Evolutionary conservation across 1,140 invertebrate species (phyloP), one percentile per base, ranked within the genome.

Genomic region (Achatina immaculata): DNA sequence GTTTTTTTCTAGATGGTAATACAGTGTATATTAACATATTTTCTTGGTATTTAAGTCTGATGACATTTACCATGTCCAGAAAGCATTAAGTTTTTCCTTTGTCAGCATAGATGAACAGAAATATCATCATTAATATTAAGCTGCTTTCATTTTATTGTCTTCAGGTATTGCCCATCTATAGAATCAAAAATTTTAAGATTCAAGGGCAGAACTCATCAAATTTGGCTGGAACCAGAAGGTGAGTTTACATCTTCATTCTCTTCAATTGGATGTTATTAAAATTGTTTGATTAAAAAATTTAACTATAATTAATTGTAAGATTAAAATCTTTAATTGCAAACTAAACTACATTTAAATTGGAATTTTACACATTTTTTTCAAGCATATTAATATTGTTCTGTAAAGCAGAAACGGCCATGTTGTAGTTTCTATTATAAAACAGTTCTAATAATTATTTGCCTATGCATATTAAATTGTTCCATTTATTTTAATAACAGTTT

Each of bases 211-310:
- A 78, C 86, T 3, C 97, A 98, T 92, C 94, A 95, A 85, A 92
- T 93, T 81, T 99, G 96, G 96, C 90, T 98, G 0, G 97, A 98
- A 92, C 96, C 96, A 0, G 97, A 99, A 93, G 97, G 96, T 72
- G 82, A 79, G 77, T 55, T n/a, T 21, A 19, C 21, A 9, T 38
- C 21, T 71, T 11, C 14, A 14, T 68, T 11, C 65, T 16, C 21
- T 28, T 11, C 21, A 21, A 38, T n/a, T 4, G 16, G 24, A n/a
- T 31, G 11, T 51, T 11, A 14, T 11, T 11, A 51, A 24, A 24
- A 24, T 11, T 11, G 48, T 11, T 11, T 11, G 48, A 24, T 24
- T 51, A 51, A 11, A 14, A 24, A 11, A 51, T 24, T 51, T 51
- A 24, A 24, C 48, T 51, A 51, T 24, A 11, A 51, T 51, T 11